phyloP scores from a whole-genome alignment of 2,888 invertebrate genomes.

The Corythucha ciliata region DNA sequence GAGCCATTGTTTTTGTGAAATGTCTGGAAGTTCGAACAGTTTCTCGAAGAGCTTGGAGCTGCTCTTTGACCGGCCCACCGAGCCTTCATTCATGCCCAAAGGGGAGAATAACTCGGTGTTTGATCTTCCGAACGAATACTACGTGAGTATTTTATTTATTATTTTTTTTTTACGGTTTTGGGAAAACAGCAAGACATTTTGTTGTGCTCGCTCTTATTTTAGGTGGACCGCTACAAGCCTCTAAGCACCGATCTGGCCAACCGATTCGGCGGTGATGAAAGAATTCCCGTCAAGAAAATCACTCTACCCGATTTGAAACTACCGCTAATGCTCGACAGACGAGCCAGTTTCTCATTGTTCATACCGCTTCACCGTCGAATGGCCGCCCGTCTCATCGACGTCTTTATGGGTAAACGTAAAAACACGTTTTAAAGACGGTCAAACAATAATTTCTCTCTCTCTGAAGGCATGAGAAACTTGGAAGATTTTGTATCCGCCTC shows the following conservation, averaged over 20 bases:
- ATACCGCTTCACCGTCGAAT: slow-evolving; percentile 59
- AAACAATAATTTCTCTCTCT: too few species aligned
- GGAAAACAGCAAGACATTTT: too few species aligned
- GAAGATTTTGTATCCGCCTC: slow-evolving; percentile 65
- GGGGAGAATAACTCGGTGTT: slow-evolving; percentile 48
- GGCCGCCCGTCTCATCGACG: slow-evolving; percentile 58
- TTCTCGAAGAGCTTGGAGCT: too few species aligned
- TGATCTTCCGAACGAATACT: slow-evolving; percentile 53
- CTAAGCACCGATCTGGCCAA: slow-evolving; percentile 50
- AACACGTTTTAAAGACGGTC: too few species aligned
- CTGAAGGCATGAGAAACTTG: slow-evolving; percentile 56
- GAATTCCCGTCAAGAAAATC: slow-evolving; percentile 49
- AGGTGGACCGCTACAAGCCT: slow-evolving; percentile 48
- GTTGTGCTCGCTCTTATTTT: too few species aligned
- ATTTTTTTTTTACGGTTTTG: too few species aligned
- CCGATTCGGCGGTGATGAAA: slow-evolving; percentile 48
- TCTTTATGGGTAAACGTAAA: slow-evolving; percentile 62
- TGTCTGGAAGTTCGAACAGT: too few species aligned
- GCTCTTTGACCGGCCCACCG: slow-evolving; percentile 64
- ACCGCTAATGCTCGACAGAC: slow-evolving; percentile 52
- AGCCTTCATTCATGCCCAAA: slow-evolving; percentile 68
- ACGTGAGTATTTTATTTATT: slow-evolving; percentile 48
- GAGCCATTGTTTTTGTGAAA: too few species aligned
- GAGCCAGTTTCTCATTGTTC: slow-evolving; percentile 64
- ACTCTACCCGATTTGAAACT: slow-evolving; percentile 53